Base-by-base conservation (phyloP, 2,888 invertebrate genomes). In the Caenorhabditis uteleia region DNA sequence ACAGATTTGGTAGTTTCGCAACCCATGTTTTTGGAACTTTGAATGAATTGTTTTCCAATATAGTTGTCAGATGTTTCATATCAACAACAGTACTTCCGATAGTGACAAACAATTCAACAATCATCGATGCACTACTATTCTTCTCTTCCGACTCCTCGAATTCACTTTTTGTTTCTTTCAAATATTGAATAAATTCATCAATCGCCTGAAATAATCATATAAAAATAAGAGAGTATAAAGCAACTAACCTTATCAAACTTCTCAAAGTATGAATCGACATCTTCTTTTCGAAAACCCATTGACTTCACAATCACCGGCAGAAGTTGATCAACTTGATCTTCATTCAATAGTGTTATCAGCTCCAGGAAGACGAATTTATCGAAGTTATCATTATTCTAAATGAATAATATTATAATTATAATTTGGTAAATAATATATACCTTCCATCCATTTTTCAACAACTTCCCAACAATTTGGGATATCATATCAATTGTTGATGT, bases 71-170 rank as follows among this genome's bases (percentile, higher is more conserved):
- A 12, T 48, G 48, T 18, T 38, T 38, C 4, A 54, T 48, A 26
- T 43, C 49, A 27, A 38, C 36, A 12, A 60, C 39, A 14, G 47
- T 23, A 10, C 48, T 54, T 38, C 60, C 60, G 7, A 60, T 31
- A 0, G 60, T 38, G 2, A 60, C 53, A 16, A 60, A 44, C 31
- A 53, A 53, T 48, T 60, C 60, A 12, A 60, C 48, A 39, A 53
- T 36, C 18, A 60, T 8, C 47, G 48, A 48, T 20, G 16, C 20
- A 14, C 18, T 18, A 36, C 20, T 18, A 18, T n/a, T 36, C n/a
- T n/a, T n/a, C 10, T 20, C 6, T 20, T 36, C 18, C 10, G n/a
- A n/a, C n/a, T 7, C 18, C n/a, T 36, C 36, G 10, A 20, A 36
- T 4, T 5, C 3, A 3, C 6, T 8, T 36, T 60, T 60, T 18